Conservation (phyloP, 2,113 vertebrate species). For the Hyla sarda region DNA sequence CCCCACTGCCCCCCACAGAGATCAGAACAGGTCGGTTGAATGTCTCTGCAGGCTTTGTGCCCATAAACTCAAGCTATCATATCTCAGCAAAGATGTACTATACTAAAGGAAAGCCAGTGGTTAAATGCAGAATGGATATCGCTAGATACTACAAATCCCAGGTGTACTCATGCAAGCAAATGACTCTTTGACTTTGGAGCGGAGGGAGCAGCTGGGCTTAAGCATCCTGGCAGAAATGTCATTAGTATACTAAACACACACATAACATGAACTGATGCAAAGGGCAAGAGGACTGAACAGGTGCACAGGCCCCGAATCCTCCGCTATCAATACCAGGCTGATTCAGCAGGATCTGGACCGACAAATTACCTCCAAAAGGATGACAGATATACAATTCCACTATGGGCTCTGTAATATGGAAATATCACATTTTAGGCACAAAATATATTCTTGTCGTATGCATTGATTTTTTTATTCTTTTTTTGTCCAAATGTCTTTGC, state of each 20-base stretch:
- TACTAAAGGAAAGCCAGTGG: not conserved
- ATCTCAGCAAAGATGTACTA: no score
- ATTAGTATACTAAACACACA: not conserved
- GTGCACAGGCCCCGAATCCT: not conserved
- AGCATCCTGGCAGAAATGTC: constrained; percentile 2
- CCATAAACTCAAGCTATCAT: no score
- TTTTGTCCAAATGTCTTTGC: no score
- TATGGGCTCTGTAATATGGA: not conserved
- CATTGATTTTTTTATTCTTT: not conserved
- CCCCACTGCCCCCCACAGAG: no score
- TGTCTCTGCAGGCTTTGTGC: no score
- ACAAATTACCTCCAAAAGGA: not conserved
- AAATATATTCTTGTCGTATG: not conserved
- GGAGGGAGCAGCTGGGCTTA: constrained; percentile 18
- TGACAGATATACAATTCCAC: not conserved
- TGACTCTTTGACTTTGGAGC: not conserved
- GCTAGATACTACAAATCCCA: not conserved
- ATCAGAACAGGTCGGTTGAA: no score
- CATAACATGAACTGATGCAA: not conserved
- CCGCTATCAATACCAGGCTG: not conserved
- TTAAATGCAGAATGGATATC: not conserved
- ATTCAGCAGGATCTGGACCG: not conserved
- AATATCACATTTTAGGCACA: not conserved
- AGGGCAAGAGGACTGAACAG: not conserved
- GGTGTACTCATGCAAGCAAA: constrained; percentile 5